A percentile compares a stretch with the other conserved stretches of the same genome.
These are phyloP conservation scores for Drepana falcataria DNA, from an alignment of 2,888 invertebrate genomes.

Conservation along the genomic window DNA sequence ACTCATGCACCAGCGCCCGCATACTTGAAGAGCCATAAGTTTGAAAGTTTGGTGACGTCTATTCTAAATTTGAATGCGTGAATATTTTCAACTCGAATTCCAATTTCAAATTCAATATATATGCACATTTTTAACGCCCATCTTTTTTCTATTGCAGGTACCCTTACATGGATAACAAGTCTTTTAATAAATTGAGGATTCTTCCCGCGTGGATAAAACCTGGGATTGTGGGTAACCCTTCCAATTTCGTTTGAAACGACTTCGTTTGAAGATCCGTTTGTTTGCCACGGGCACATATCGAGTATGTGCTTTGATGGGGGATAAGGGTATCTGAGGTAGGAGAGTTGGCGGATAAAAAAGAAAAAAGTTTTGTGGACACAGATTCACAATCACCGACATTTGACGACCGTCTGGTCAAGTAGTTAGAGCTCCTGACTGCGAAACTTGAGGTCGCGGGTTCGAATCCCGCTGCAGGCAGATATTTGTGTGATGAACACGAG, in stretches of 20 bases:
- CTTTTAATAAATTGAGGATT: not conserved
- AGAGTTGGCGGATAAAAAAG: not conserved
- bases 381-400: too few species aligned
- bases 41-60: too few species aligned
- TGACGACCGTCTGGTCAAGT: too few species aligned
- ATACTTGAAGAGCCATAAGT: too few species aligned
- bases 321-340: not conserved
- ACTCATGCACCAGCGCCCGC: too few species aligned
- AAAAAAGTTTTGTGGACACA: too few species aligned
- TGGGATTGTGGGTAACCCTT: constrained; percentile 7
- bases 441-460: too few species aligned
- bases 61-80: not conserved
- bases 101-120: not conserved
- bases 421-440: too few species aligned
- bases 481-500: too few species aligned
- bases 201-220: not conserved
- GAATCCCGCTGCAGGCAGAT: too few species aligned
- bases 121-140: too few species aligned
- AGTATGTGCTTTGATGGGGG: not conserved
- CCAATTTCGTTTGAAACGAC: constrained; percentile 5
- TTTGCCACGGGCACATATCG: not conserved
- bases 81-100: not conserved
- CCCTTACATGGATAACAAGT: not conserved
- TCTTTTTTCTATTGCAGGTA: not conserved
- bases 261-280: constrained; percentile 2